Conservation (phyloP, 1,140 invertebrate species). For the Drosophila takahashii region DNA sequence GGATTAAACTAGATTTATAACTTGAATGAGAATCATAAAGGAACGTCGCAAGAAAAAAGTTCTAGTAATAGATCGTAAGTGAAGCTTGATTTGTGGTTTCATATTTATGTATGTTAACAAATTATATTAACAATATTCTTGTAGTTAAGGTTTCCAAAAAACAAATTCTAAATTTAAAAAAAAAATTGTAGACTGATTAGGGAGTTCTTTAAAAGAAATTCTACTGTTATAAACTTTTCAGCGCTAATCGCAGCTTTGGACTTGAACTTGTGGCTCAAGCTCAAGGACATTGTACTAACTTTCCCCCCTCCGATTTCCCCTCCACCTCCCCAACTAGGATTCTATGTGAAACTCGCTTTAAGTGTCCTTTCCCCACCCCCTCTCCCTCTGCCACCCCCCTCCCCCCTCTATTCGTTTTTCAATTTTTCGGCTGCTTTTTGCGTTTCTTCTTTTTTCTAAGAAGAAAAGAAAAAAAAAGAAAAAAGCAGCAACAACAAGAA, state of each 20-base stretch:
- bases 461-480: constrained; percentile 43
- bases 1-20: too few relatives aligned
- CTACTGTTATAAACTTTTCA: not conserved
- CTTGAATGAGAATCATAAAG: too few relatives aligned
- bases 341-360: constrained; percentile 35
- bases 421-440: constrained; percentile 48
- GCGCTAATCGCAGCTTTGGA: constrained; percentile 20
- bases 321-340: constrained; percentile 16
- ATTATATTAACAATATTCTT: too few relatives aligned
- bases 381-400: too few relatives aligned
- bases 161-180: too few relatives aligned
- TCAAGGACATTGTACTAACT: constrained; percentile 30
- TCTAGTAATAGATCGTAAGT: too few relatives aligned
- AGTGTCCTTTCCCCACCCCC: not conserved
- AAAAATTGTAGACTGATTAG: too few relatives aligned
- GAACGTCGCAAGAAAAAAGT: not conserved
- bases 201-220: not conserved
- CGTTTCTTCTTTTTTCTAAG: constrained; percentile 42
- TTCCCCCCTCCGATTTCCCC: constrained; percentile 1
- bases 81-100: too few relatives aligned
- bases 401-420: constrained; percentile 32
- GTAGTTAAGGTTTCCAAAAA: too few relatives aligned
- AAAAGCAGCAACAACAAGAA: constrained; percentile 19
- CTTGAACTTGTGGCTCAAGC: constrained; percentile 36
- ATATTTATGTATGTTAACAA: too few relatives aligned